Conservation (phyloP, 2,888 invertebrate genomes). For the Thecophora atra region DNA sequence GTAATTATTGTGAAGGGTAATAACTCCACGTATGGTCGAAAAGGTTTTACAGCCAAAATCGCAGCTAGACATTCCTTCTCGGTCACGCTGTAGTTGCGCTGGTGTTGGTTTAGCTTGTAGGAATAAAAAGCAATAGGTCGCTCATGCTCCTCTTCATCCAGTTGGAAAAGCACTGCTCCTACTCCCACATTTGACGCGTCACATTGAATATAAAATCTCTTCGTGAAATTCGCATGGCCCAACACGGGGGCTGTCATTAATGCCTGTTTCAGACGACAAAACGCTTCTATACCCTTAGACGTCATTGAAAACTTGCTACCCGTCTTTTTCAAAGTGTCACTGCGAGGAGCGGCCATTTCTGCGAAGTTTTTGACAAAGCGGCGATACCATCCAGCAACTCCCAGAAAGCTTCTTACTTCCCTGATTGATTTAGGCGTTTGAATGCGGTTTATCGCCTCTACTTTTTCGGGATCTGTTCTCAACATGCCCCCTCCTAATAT, state of each 20-base stretch:
- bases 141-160: background rate
- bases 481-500: background rate
- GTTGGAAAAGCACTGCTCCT: background rate
- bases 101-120: conserved; percentile 13
- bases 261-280: background rate
- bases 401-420: conserved; percentile 1
- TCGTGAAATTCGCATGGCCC: background rate
- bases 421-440: background rate
- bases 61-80: conserved; percentile 31
- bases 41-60: conserved; percentile 23
- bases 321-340: background rate
- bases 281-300: background rate
- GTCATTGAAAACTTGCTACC: conserved; percentile 6
- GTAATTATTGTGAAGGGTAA: conserved; percentile 13
- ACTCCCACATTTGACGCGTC: background rate
- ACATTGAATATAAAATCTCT: conserved; percentile 4
- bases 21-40: conserved; percentile 27
- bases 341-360: background rate
- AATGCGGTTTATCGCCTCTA: background rate
- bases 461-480: background rate
- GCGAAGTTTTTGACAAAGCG: background rate
- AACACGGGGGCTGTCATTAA: conserved; percentile 19
- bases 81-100: conserved; percentile 33
- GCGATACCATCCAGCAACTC: background rate
- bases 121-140: too few species aligned